Percentiles rank a stretch among this genome's conserved stretches.
Evolutionary conservation across 2,888 invertebrate genomes (phyloP).

Genomic region (Dolichopus griseipennis): DNA sequence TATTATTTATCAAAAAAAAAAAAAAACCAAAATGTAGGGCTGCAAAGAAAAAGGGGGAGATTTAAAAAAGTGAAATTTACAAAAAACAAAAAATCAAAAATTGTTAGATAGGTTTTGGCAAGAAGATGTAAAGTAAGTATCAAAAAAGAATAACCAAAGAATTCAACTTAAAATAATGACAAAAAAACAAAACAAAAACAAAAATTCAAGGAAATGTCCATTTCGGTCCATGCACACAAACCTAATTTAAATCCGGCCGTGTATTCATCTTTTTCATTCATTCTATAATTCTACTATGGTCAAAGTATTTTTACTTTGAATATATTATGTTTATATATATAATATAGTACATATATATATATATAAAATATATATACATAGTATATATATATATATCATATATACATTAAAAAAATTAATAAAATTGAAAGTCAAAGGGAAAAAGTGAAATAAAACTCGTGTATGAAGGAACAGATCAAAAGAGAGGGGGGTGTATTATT

Average conservation of each 20-base stretch:
- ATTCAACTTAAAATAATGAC: no score
- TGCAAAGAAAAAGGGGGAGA: neutral
- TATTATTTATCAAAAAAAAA: no score
- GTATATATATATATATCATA: no score
- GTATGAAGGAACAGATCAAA: neutral
- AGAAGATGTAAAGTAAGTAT: neutral
- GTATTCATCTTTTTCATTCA: neutral
- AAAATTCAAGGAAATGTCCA: conserved; percentile 4
- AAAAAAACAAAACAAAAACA: neutral
- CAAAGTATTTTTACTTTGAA: conserved; percentile 6
- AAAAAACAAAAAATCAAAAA: neutral
- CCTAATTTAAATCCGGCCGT: conserved; percentile 4
- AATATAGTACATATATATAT: no score
- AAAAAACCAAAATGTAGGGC: no score
- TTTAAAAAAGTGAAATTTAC: neutral
- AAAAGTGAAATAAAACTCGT: no score
- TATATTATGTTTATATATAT: no score
- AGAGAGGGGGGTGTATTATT: no score
- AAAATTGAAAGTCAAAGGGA: no score
- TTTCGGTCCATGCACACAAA: conserved; percentile 2
- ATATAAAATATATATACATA: no score
- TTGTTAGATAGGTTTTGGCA: neutral
- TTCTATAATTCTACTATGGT: neutral
- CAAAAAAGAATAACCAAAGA: neutral
- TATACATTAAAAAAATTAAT: no score